Evolutionary conservation across 2,113 vertebrate species (phyloP).

Genomic region (Pangasianodon hypophthalmus): DNA sequence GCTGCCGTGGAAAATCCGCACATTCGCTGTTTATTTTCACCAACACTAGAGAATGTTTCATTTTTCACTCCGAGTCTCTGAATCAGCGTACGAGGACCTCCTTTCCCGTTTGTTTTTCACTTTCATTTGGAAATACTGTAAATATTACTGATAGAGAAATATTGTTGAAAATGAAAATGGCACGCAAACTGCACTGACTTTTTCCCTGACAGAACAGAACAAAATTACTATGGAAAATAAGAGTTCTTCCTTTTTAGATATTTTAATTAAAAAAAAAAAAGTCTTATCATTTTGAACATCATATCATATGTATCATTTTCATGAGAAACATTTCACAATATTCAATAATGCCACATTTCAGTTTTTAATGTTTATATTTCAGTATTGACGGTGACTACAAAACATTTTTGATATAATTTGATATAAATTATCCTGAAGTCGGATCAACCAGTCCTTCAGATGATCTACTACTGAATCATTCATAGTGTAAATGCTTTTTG

Average conservation of each 20-base stretch:
- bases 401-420: not conserved
- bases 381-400: not conserved
- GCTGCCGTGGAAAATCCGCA: not conserved
- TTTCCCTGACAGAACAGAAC: not conserved
- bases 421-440: not conserved
- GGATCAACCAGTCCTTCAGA: not conserved
- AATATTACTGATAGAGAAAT: not conserved
- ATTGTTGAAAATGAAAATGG: not conserved
- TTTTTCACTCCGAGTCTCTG: not conserved
- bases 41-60: slow-evolving; percentile 8
- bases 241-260: not conserved
- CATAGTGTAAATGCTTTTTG: not conserved
- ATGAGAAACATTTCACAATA: not conserved
- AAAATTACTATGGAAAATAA: not conserved
- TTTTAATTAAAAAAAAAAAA: not conserved
- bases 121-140: not conserved
- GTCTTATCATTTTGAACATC: not conserved
- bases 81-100: not conserved
- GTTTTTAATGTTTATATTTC: not conserved
- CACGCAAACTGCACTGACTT: not conserved
- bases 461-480: not conserved
- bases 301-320: not conserved
- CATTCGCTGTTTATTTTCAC: not conserved
- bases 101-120: not conserved
- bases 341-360: not conserved